A percentile compares a stretch with the other conserved stretches of the same genome.
Conservation (phyloP, 2,113 vertebrate species). For the Anolis sagrei region DNA sequence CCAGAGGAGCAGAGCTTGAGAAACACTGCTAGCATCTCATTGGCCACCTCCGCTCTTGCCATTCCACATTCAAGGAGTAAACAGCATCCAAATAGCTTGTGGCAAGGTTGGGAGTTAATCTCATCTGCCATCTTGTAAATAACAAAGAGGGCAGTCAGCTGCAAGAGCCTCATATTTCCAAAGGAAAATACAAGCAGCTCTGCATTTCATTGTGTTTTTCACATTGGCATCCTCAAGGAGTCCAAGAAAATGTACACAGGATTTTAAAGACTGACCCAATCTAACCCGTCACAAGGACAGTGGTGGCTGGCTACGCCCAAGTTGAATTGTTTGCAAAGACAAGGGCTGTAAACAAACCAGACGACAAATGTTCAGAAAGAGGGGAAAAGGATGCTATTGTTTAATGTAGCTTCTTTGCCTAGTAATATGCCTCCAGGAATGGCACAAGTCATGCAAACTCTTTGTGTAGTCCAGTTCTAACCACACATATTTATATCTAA, state of each 20-base stretch:
- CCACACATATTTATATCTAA: background rate
- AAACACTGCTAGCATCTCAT: too few species aligned
- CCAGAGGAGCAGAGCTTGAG: too few species aligned
- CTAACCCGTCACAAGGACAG: background rate
- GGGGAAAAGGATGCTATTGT: background rate
- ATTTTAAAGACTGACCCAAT: conserved; percentile 1
- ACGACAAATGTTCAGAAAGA: background rate
- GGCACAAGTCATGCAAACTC: background rate
- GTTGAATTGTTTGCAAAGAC: background rate
- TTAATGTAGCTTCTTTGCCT: background rate
- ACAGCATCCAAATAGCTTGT: background rate
- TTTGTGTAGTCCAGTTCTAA: background rate
- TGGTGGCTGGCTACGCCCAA: background rate
- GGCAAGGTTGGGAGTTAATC: background rate
- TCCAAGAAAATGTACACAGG: background rate
- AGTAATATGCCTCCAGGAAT: background rate
- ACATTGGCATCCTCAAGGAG: background rate
- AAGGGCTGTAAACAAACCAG: conserved; percentile 10
- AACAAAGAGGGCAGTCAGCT: background rate
- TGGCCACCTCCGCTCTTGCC: too few species aligned
- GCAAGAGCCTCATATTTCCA: background rate
- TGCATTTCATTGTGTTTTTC: background rate
- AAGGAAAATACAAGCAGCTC: background rate
- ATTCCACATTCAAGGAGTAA: background rate
- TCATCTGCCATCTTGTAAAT: background rate